Conservation (phyloP, 2,797 vertebrate species). For the Pogoniulus pusillus region DNA sequence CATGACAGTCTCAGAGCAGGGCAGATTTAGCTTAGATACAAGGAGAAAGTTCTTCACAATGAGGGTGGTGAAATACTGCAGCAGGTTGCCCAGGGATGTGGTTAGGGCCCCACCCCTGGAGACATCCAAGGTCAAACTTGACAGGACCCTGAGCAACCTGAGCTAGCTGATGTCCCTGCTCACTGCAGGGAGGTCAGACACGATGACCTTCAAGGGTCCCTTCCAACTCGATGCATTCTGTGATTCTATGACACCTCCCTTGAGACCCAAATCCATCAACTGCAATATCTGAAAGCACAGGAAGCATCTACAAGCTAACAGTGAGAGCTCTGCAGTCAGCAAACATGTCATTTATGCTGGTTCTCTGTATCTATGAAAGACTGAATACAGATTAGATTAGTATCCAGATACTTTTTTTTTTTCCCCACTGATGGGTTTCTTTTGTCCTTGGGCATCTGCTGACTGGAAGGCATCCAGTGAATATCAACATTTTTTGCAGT, state of each 20-base stretch:
- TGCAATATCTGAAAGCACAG: background rate
- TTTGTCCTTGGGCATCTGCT: background rate
- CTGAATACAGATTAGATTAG: background rate
- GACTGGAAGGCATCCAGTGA: background rate
- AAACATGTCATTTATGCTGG: constrained; percentile 7
- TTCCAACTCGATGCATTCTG: too few species aligned
- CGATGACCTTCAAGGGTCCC: too few species aligned
- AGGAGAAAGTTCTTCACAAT: too few species aligned
- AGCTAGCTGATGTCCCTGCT: too few species aligned
- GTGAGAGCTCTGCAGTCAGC: background rate
- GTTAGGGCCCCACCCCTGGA: too few species aligned
- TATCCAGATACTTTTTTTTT: background rate
- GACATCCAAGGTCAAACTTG: too few species aligned
- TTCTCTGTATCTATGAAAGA: constrained; percentile 17
- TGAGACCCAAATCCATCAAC: background rate
- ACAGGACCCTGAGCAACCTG: too few species aligned
- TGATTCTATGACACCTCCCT: background rate
- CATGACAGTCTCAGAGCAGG: background rate
- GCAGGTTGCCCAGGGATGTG: too few species aligned
- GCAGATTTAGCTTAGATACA: too few species aligned
- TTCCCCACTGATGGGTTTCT: background rate
- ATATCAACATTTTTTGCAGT: background rate
- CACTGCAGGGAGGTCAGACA: too few species aligned
- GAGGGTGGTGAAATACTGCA: too few species aligned
- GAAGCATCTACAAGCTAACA: background rate